Base-by-base conservation (phyloP, 2,797 vertebrate species). In the Semotilus atromaculatus region DNA sequence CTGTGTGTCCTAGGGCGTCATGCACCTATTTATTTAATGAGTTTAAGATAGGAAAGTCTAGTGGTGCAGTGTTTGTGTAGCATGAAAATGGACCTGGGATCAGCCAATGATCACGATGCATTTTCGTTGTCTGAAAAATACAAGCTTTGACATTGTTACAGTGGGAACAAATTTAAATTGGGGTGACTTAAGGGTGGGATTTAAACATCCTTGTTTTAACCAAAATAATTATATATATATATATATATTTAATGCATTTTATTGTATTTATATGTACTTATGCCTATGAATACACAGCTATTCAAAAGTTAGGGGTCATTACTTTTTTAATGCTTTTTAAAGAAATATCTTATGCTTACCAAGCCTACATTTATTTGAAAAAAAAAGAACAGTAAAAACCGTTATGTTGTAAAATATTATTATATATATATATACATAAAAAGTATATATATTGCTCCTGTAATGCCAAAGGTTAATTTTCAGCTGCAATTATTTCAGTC, bases 1-100 rank as follows among this genome's bases (percentile, higher is more conserved):
- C 21, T 78, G 55, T 26, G 74, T 77, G 55, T 79, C 40, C 36
- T 62, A 26, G 9, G 23, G 55, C 55, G 16, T 60, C 74, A 60
- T 77, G 74, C 74, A 60, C 36, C 14, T 36, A 10, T 53, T 2
- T 14, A 16, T 4, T 29, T 51, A 48, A 48, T 29, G 18, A 55
- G 29, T 55, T 75, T 75, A 23, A n/a, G 21, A n/a, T 75, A 7
- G 4, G 4, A 7, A 16, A 58, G 31, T 26, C 21, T 19, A 58
- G 13, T 55, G 26, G 43, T 51, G n/a, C 26, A 51, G 4, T 62
- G 23, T 62, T 36, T 34, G 19, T 75, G 5, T 14, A 55, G 31
- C 29, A 53, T 75, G 19, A 55, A 55, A 73, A 75, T 75, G 1
- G 21, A n/a, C 48, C 29, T 6, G 19, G 6, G 31, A 34, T 72